Base-by-base conservation (phyloP, 64 coral and sea anemone species). In the Trachythela sp. region DNA sequence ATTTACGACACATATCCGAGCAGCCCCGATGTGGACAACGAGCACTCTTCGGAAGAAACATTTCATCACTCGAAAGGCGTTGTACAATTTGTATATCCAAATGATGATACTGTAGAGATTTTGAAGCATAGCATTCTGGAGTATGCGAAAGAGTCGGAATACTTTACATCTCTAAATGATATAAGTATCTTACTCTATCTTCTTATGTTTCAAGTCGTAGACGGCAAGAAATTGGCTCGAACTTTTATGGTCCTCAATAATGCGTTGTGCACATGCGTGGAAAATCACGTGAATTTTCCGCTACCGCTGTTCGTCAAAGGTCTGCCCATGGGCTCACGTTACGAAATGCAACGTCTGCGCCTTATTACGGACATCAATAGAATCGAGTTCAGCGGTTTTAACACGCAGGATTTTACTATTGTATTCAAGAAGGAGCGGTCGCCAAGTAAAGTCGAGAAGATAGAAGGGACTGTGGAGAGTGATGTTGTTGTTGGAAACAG, bases 251-350 rank as follows among this genome's bases (percentile, higher is more conserved):
- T 99, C 24, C 91, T 99, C 89, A 93, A 99, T 49, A 85, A 89
- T 18, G 85, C 96, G 13, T 34, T 99, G 1, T 99, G 96, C 87
- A 76, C 94, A 13, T 99, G 96, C 85, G 80, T 91, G 9, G 96
- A 99, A 67, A 94, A 99, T 64, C 96, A 99, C 38, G 96, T 95
- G 13, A 91, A 99, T 40, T 99, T 95, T 40, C 96, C 96, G 20
- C 32, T 99, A 36, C 92, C 96, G 2, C 85, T 99, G 17, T 99
- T 99, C 37, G 93, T 91, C 13, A 99, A 94, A 36, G 96, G 96
- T 37, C 91, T 99, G 85, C 96, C 96, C 83, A 48, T 90, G 54
- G 91, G 67, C 84, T 86, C 93, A 15, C 93, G 91, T 35, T 95
- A 99, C 72, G 85, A 92, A 30, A 89, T 99, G 48, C 90, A 87